phyloP scores from a whole-genome alignment of 2,113 vertebrate genomes.

The Gymnarchus niloticus region DNA sequence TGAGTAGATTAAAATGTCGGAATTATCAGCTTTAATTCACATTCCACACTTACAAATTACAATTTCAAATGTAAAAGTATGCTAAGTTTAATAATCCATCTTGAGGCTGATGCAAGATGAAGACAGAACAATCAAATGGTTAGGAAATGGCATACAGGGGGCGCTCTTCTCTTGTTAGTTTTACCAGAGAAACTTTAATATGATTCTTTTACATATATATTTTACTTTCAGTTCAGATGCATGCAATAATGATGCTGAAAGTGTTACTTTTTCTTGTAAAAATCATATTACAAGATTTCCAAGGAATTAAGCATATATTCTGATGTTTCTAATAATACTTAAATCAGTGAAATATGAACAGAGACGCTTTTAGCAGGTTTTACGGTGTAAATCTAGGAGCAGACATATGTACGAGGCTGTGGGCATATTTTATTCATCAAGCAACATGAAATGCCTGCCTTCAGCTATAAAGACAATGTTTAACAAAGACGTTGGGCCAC shows the following conservation, averaged over 20 bases:
- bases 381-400: background rate
- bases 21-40: conserved; percentile 39
- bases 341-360: background rate
- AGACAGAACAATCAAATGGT: background rate
- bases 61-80: conserved; percentile 19
- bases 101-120: conserved; percentile 20
- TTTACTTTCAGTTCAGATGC: background rate
- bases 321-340: background rate
- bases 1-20: background rate
- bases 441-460: background rate
- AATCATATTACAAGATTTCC: background rate
- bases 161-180: conserved; percentile 45
- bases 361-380: background rate
- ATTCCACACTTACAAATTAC: conserved; percentile 33
- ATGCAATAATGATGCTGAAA: background rate
- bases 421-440: background rate
- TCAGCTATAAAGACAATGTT: background rate
- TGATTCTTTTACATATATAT: background rate
- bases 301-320: too few species aligned
- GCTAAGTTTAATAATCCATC: conserved; percentile 17
- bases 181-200: background rate
- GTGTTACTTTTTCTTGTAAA: background rate
- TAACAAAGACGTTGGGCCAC: background rate
- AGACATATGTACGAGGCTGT: background rate
- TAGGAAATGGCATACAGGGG: conserved; percentile 44